Base-by-base conservation (phyloP, 2,797 vertebrate genomes). In the Pterois miles region DNA sequence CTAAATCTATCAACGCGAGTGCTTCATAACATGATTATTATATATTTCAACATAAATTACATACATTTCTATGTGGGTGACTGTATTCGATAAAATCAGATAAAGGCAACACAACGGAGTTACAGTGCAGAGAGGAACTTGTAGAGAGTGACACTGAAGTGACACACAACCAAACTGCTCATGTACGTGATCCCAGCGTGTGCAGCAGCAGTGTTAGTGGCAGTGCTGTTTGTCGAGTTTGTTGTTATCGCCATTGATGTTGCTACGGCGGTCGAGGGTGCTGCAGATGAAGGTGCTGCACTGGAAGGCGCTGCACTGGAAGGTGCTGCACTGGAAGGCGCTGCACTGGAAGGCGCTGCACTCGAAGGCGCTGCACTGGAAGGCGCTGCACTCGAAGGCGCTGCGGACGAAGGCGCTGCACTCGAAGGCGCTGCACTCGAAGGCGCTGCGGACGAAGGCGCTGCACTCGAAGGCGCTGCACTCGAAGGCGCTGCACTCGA, bases 1-100 rank as follows among this genome's bases (percentile, higher is more conserved):
- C 31, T 12, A 27, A 82, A 65, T 43, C 81, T 31, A 70, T 89
- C 88, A 87, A 74, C 78, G 68, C 0, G 2, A n/a, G 72, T 65
- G 52, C 40, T 50, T 71, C 43, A 18, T 13, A 29, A 54, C 6
- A 54, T 36, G 25, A 58, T 57, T 69, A 34, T 46, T 25, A 4
- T 31, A 27, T 16, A n/a, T n/a, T 54, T 36, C 14, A 72, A 64
- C 59, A 70, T 82, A 70, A 69, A 75, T 67, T 13, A 67, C 1
- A 71, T 20, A 20, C 3, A 23, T 38, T 13, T 68, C 8, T 29
- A 4, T 14, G 40, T 66, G 27, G 31, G 9, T 43, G 16, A 46
- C 1, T 36, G 1, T 4, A 8, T n/a, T 50, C 43, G 23, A 12
- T 34, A 20, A 27, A 57, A 40, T 62, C 2, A 40, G 34, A 50